These are phyloP conservation scores for Drosophila subquinaria DNA, from an alignment of 2,888 invertebrate species.

Conservation along the genomic window DNA sequence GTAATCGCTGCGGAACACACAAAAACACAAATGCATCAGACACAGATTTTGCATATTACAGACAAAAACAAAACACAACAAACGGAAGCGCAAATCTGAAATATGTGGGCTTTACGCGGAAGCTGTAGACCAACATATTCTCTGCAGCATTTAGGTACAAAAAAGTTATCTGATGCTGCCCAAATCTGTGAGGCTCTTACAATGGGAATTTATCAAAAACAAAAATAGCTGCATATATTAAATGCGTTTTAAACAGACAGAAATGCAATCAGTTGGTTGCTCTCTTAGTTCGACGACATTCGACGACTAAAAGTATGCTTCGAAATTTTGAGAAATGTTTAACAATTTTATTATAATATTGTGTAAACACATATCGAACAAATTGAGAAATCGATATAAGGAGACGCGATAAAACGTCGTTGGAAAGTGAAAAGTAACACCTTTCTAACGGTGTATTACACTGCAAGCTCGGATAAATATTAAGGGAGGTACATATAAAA, in stretches of 20 bases:
- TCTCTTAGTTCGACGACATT: not conserved
- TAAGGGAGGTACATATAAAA: too few relatives aligned
- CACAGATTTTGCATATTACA: slow-evolving; percentile 52
- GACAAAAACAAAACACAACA: slow-evolving; percentile 1
- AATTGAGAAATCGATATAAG: too few relatives aligned
- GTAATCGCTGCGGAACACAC: slow-evolving; percentile 89
- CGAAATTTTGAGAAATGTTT: not conserved
- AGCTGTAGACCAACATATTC: slow-evolving; percentile 23
- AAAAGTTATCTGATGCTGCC: slow-evolving; percentile 2
- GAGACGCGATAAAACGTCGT: too few relatives aligned
- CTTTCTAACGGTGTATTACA: too few relatives aligned
- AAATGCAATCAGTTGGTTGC: not conserved
- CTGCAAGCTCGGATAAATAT: too few relatives aligned
- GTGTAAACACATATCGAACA: too few relatives aligned
- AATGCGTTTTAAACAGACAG: slow-evolving; percentile 1
- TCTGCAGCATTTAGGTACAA: slow-evolving; percentile 11
- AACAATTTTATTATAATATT: not conserved
- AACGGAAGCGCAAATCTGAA: slow-evolving; percentile 7
- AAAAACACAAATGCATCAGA: slow-evolving; percentile 55
- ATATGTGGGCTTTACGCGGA: slow-evolving; percentile 26
- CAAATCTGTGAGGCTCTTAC: slow-evolving; percentile 1
- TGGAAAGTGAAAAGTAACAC: too few relatives aligned
- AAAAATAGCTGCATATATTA: slow-evolving; percentile 5
- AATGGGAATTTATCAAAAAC: not conserved
- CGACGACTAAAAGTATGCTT: slow-evolving; percentile 19